Conservation (phyloP, 2,888 invertebrate species). For the Pandemis cinnamomeana region DNA sequence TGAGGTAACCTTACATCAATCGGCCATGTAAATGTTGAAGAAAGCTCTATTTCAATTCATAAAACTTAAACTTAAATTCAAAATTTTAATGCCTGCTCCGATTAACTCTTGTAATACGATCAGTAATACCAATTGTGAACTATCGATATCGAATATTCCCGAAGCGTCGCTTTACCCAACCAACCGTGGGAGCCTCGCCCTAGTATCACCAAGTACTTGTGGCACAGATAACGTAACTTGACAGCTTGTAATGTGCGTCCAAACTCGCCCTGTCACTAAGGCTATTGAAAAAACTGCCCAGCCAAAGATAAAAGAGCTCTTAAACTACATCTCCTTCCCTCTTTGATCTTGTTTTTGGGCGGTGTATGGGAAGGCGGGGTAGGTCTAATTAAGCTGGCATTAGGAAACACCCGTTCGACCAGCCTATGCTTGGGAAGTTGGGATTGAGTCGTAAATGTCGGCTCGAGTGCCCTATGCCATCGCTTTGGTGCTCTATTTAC, state of each 20-base stretch:
- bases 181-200: slow-evolving; percentile 69
- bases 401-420: slow-evolving; percentile 66
- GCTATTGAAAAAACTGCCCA: slow-evolving; percentile 63
- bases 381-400: slow-evolving; percentile 71
- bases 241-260: slow-evolving; percentile 73
- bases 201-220: slow-evolving; percentile 65
- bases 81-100: background rate
- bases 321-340: slow-evolving; percentile 49
- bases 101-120: slow-evolving; percentile 5
- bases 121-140: slow-evolving; percentile 5
- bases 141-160: slow-evolving; percentile 35
- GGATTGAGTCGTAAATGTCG: slow-evolving; percentile 84
- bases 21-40: background rate
- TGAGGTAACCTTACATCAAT: background rate
- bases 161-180: slow-evolving; percentile 48
- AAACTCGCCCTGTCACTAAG: slow-evolving; percentile 73
- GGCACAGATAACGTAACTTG: slow-evolving; percentile 71
- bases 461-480: slow-evolving; percentile 73
- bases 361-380: slow-evolving; percentile 50
- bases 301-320: slow-evolving; percentile 62
- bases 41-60: background rate
- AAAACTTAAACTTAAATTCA: background rate
- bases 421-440: slow-evolving; percentile 72
- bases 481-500: slow-evolving; percentile 76
- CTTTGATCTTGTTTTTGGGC: slow-evolving; percentile 45